Evolutionary conservation across 2,113 vertebrate genomes (phyloP), one percentile per base, ranked within the genome.

Genomic region (Lichenostomus cassidix): DNA sequence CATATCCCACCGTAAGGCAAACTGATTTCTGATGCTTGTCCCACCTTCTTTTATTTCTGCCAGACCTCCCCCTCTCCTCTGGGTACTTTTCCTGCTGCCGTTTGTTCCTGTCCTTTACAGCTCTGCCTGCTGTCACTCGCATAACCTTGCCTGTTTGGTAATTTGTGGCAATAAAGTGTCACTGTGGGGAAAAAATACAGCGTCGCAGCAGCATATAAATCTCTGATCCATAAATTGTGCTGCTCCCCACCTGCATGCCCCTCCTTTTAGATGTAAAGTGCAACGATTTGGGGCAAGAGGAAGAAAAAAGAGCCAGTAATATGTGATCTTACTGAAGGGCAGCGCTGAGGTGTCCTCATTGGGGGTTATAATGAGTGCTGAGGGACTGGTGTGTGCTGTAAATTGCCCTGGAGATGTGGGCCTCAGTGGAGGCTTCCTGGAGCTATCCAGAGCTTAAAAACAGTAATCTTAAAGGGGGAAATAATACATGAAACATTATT

Each of bases 91-190:
- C 69, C 84, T 53, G 63, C 90, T 78, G 82, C 50, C 2, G 39
- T 89, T 88, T 67, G 67, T 90, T 87, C 83, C 81, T 69, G 76
- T 92, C 86, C 90, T 93, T 95, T 87, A 89, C 81, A 79, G 49
- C 82, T 53, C 89, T 90, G 94, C 89, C 88, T 92, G 77, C 95
- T 95, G 96, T 94, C 96, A 94, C 91, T 90, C 3, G 37, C 7
- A 7, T 87, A 95, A 92, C 96, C 95, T 92, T 92, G 81, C 81
- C 86, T 92, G 78, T 90, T 89, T 91, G 81, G 90, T 96, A 94
- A 97, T 96, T 96, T 97, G 96, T 89, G 93, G 95, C 96, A 96
- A 96, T 95, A 96, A 95, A 96, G 64, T 94, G 96, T 96, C 96
- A 95, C 75, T 75, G 84, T 89, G 46, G 84, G 92, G 91, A 92